Base-by-base conservation (phyloP, 2,797 vertebrate genomes). In the Thripadectes ignobilis region DNA sequence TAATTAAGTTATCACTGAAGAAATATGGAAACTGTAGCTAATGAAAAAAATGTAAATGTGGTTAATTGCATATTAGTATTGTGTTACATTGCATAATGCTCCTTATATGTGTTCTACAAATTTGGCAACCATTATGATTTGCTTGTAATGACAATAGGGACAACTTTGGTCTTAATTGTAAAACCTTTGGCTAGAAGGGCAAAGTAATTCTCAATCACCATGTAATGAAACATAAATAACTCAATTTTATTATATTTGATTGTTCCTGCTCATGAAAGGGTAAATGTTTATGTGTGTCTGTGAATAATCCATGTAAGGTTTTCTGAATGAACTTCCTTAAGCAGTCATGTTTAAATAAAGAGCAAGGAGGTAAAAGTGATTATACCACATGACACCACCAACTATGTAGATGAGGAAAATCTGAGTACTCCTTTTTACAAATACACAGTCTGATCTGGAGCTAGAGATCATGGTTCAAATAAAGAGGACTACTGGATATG, bases 1-100 rank as follows among this genome's bases (percentile, higher is more conserved):
- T 59, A 94, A 91, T 94, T 87, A 95, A 96, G 73, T 95, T 83
- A 95, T 91, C 5, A 6, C 92, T 13, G 3, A 92, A 97, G 74
- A 98, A 97, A 97, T 89, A 85, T 1, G 18, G 83, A 57, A 96
- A 95, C 59, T 91, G 90, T 85, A 95, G 74, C 85, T 97, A 97
- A 98, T 97, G 94, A 96, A 97, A 98, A 96, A 97, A 96, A 97
- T 97, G 96, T 74, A 97, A 97, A 97, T 97, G 69, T 4, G 23
- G 36, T 81, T 87, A 82, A 85, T 96, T 97, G 86, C 55, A 68
- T 90, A 92, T 94, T 95, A 95, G 62, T 79, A 76, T 92, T 92
- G 61, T 90, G 85, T 88, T 92, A 95, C 24, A 95, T 20, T 91
- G 76, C 97, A 71, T 96, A 96, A 97, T 85, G 71, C 91, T 82